Conservation (phyloP, 2,888 invertebrate genomes). For the Patella caerulea region DNA sequence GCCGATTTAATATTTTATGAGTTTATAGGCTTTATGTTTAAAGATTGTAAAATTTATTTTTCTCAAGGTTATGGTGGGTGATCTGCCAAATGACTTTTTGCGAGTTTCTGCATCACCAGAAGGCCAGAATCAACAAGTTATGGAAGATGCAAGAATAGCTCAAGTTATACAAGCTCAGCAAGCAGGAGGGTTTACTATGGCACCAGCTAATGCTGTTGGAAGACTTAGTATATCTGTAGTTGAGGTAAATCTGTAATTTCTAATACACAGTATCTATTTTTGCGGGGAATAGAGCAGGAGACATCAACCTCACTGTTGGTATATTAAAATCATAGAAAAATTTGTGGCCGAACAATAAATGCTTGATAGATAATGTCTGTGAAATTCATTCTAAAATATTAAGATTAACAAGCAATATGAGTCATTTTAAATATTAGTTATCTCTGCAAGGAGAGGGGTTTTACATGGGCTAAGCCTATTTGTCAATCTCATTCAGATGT, state of each 20-base stretch:
- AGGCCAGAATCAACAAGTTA: conserved; percentile 76
- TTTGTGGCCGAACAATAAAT: no score
- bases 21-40: no score
- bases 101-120: conserved; percentile 68
- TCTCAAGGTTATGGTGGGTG: conserved; percentile 81
- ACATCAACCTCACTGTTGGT: no score
- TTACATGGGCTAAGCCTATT: no score
- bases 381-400: no score
- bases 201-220: conserved; percentile 76
- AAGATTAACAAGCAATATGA: no score
- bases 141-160: conserved; percentile 84
- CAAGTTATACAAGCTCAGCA: conserved; percentile 71
- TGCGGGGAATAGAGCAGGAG: not conserved
- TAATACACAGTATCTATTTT: not conserved
- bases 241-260: conserved; percentile 74
- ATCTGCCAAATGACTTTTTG: conserved; percentile 85
- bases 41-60: not conserved
- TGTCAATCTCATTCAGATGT: no score
- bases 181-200: conserved; percentile 55
- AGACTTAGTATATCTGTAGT: conserved; percentile 87
- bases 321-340: no score
- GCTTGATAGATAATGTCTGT: no score
- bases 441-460: no score
- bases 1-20: no score
- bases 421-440: no score